Conservation (phyloP, 2,888 invertebrate species). For the Sympetrum striolatum region DNA sequence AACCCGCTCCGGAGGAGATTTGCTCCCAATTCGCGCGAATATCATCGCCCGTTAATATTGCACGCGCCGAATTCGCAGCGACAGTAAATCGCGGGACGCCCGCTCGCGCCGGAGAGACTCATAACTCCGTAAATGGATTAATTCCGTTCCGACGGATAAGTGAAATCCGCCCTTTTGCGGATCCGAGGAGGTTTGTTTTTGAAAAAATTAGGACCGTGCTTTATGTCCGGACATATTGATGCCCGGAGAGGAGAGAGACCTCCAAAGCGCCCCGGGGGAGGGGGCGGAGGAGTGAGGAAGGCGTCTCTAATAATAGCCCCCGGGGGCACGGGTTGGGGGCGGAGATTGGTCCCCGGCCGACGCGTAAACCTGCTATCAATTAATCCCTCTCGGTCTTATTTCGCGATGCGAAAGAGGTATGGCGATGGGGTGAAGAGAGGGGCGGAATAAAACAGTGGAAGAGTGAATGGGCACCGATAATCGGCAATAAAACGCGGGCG, state of each 20-base stretch:
- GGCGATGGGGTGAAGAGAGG: neutral
- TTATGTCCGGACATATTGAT: constrained; percentile 21
- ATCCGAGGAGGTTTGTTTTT: neutral
- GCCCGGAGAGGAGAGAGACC: neutral
- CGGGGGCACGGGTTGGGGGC: neutral
- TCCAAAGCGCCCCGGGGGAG: neutral
- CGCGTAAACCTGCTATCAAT: constrained; percentile 24
- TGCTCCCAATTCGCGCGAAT: neutral
- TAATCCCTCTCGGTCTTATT: constrained; percentile 14
- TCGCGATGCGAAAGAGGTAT: neutral
- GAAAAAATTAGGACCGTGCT: neutral
- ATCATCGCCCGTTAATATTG: constrained; percentile 11
- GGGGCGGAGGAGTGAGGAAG: neutral
- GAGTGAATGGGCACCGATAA: constrained; percentile 29
- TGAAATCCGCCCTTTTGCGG: constrained; percentile 22
- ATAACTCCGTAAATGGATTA: constrained; percentile 36
- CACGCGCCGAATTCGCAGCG: neutral
- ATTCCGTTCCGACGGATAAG: neutral
- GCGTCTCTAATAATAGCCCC: neutral
- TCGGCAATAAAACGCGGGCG: constrained; percentile 39
- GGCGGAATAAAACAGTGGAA: neutral
- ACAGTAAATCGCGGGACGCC: constrained; percentile 26
- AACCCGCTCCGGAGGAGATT: neutral
- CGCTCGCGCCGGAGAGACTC: neutral
- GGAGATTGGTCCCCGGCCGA: neutral